Evolutionary conservation across 2,113 vertebrate species (phyloP), one percentile per base, ranked within the genome.

Genomic region (Meriones unguiculatus): DNA sequence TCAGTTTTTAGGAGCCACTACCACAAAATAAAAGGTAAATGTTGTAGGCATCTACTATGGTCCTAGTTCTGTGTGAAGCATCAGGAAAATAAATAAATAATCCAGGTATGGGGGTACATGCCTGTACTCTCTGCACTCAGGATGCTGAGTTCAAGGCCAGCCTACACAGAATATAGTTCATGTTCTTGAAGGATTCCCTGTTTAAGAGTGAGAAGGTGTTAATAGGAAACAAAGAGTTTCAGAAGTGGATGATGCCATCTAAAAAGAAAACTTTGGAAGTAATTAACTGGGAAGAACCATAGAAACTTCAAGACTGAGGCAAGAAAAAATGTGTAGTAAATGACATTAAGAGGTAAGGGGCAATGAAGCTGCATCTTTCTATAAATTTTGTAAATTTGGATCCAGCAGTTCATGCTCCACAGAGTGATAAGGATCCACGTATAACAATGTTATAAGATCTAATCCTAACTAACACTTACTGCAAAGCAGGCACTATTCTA

Each of bases 281-380:
- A 77, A 96, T 91, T 96, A 38, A 77, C 87, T 93, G n/a, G 32
- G 78, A 94, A 93, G 41, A 92, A 30, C 11, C 72, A 94, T 91
- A 96, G 73, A 81, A 91, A 94, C 82, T 94, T 90, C 38, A 95
- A 94, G 54, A 84, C 17, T 73, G 57, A 20, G 85, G 24, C 93
- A 35, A 82, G 90, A 32, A 92, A 76, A 7, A 17, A 7, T 84
- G 22, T 69, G 52, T 20, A 14, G 57, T 11, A 50, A 97, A 96
- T 72, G 46, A 50, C 72, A 88, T 28, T 46, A 7, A 92, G 81
- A 86, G 18, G n/a, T 62, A 1, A 89, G 64, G 73, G 52, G 20
- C 2, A 77, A 86, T 92, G n/a, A 93, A 57, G 67, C n/a, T 50
- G 24, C 38, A 14, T 77, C 9, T 59, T 91, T 38, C 62, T 89